Evolutionary conservation across 1,140 invertebrate genomes (phyloP), one percentile per base, ranked within the genome.

Genomic region (Drosophila mayri): DNA sequence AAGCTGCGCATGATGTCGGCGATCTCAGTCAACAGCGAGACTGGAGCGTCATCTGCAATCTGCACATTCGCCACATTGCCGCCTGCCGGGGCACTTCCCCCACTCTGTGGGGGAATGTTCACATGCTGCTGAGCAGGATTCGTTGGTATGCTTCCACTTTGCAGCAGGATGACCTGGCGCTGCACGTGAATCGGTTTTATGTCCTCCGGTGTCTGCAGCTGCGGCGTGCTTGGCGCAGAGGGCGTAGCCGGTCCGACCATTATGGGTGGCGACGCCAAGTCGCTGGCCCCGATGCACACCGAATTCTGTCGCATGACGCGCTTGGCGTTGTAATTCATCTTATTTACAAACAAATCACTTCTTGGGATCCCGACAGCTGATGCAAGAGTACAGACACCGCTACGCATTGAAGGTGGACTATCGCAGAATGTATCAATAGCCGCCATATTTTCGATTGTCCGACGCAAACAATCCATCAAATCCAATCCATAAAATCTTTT

Each of bases 1-100:
- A 91, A 92, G 25, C 92, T 93, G 3, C 92, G 83, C 92, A 93
- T 92, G 14, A 93, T 92, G 58, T 92, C 92, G 0, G 92, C 91
- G 44, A 93, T 92, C 46, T 93, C 92, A 0, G 91, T 91, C 0
- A 92, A 57, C 28, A 92, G 32, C 9, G 91, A 92, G 1, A 92
- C 91, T 2, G 85, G 86, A 2, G 81, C 86, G 28, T 90, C 79
- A 18, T 90, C 85, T 6, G 54, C 16, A 11, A 88, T 64, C 28
- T 64, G 84, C 0, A 62, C 54, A 20, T 67, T 68, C 3, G 16
- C 5, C 6, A 16, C 28, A 47, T 25, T n/a, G 43, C 30, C 43
- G 30, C 55, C 30, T 9, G 41, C 12, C 30, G 35, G 11, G 35
- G 52, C 25, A 12, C 57, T 22, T 43, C 16, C 35, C n/a, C 38